Evolutionary conservation across 2,113 vertebrate genomes (phyloP).

Genomic region (Tiliqua scincoides): DNA sequence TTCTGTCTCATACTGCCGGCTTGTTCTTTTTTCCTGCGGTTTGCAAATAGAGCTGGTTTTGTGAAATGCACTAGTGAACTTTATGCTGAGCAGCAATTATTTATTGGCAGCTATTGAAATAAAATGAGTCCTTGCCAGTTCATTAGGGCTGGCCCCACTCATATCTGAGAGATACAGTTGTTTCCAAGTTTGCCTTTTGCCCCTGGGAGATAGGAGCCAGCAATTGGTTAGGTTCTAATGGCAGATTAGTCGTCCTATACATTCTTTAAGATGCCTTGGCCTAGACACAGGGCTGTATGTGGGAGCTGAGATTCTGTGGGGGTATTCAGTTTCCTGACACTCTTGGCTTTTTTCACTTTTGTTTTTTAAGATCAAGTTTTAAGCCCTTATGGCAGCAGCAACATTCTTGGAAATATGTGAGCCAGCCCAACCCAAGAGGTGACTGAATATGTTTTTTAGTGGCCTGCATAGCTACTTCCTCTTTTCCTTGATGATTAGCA

Average conservation of each 20-base stretch:
- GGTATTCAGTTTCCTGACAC: neutral
- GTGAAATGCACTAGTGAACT: neutral
- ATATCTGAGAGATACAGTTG: conserved; percentile 9
- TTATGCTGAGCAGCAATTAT: neutral
- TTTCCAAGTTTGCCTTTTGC: conserved; percentile 23
- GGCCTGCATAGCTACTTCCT: neutral
- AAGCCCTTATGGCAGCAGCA: neutral
- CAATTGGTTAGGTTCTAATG: neutral
- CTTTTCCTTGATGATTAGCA: neutral
- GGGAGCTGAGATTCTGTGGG: neutral
- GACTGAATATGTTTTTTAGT: neutral
- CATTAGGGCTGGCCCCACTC: conserved; percentile 12
- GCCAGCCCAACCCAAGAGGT: neutral
- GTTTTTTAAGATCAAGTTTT: neutral
- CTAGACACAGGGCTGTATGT: neutral
- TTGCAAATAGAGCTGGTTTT: conserved; percentile 15
- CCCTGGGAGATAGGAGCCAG: neutral
- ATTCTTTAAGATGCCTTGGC: neutral
- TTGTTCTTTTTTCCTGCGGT: neutral
- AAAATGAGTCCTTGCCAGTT: conserved; percentile 11
- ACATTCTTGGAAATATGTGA: neutral
- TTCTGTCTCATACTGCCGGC: conserved; percentile 6
- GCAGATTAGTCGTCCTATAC: neutral
- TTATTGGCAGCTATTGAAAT: conserved; percentile 31
- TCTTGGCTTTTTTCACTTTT: neutral